Percentiles rank a stretch among this genome's conserved stretches.
phyloP scores from a whole-genome alignment of 2,888 invertebrate species.

The Drosophila maculinotata region DNA sequence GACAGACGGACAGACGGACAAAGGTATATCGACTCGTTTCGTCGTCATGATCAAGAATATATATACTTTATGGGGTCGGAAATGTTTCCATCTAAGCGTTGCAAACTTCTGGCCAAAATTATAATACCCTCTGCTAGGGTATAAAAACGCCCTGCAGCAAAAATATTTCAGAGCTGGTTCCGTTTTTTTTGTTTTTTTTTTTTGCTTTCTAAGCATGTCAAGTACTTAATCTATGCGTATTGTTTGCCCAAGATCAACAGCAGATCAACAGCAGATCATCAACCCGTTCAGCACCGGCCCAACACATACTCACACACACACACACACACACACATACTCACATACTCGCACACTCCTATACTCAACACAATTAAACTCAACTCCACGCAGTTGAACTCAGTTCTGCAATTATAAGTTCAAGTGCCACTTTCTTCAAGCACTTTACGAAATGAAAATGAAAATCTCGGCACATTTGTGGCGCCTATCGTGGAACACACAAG shows the following conservation, averaged over 20 bases:
- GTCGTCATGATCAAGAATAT: too few species aligned
- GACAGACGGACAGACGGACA: too few species aligned
- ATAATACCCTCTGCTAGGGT: too few species aligned
- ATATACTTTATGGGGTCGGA: too few species aligned
- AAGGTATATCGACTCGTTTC: too few species aligned
- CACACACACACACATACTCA: too few species aligned
- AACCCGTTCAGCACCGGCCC: neutral
- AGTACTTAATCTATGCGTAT: conserved; percentile 50
- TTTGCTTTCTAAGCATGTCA: conserved; percentile 59
- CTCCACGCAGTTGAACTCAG: neutral
- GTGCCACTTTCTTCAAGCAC: conserved; percentile 4
- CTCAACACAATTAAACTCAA: neutral
- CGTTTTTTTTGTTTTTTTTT: too few species aligned
- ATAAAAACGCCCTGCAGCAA: conserved; percentile 40
- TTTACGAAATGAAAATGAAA: conserved; percentile 19
- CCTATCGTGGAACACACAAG: too few species aligned
- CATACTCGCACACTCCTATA: too few species aligned
- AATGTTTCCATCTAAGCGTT: too few species aligned
- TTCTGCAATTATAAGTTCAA: conserved; percentile 10
- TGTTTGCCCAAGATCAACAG: conserved; percentile 47
- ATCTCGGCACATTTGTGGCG: too few species aligned
- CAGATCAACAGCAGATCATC: conserved; percentile 28
- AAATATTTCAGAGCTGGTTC: conserved; percentile 5
- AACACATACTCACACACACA: conserved; percentile 3
- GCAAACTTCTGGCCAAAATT: too few species aligned